Percentiles rank a stretch among this genome's conserved stretches.
These are phyloP conservation scores for Xylota segnis DNA, from an alignment of 2,888 invertebrate genomes.

Conservation along the genomic window DNA sequence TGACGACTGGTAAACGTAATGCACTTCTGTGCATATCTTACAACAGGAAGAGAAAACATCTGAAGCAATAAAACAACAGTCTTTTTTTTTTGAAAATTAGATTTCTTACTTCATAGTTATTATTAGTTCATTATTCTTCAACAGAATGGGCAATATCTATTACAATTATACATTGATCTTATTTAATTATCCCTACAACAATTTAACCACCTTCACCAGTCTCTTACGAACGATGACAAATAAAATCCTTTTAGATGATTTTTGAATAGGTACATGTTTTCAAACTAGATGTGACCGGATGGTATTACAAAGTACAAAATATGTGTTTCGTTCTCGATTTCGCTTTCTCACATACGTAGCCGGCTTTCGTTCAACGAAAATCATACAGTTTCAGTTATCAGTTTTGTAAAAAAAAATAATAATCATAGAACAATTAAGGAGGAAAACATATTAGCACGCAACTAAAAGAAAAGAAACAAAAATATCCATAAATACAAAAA, in stretches of 20 bases:
- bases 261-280: constrained; percentile 6
- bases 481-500: constrained; percentile 55
- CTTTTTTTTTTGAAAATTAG: constrained; percentile 69
- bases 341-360: constrained; percentile 16
- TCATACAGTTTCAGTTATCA: constrained; percentile 38
- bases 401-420: constrained; percentile 15
- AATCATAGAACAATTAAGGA: constrained; percentile 50
- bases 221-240: constrained; percentile 47
- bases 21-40: too few relatives aligned
- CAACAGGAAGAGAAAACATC: too few relatives aligned
- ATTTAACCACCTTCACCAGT: constrained; percentile 58
- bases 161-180: constrained; percentile 72
- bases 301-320: constrained; percentile 60
- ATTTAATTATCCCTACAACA: constrained; percentile 56
- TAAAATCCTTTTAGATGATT: constrained; percentile 20
- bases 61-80: constrained; percentile 20
- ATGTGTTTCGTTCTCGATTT: constrained; percentile 27
- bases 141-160: constrained; percentile 68
- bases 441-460: constrained; percentile 65
- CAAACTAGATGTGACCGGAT: constrained; percentile 30
- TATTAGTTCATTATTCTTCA: constrained; percentile 63
- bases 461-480: constrained; percentile 69
- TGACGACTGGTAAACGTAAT: too few relatives aligned
- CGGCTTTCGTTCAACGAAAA: constrained; percentile 25
- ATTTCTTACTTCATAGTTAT: constrained; percentile 68